phyloP scores from a whole-genome alignment of 2,113 vertebrate genomes.

The Neolamprologus toae region DNA sequence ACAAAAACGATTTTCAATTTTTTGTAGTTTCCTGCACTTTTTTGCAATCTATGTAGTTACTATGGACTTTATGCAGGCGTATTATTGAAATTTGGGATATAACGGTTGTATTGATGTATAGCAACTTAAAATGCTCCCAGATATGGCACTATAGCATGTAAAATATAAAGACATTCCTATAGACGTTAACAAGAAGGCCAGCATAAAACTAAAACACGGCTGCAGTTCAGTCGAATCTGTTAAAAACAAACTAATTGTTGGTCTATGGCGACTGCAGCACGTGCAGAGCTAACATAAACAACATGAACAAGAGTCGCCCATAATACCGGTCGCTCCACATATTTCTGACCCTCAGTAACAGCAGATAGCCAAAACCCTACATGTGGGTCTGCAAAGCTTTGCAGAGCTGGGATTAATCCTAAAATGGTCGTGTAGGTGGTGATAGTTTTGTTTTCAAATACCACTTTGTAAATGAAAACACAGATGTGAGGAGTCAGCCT shows the following conservation, averaged over 20 bases:
- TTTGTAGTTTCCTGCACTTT: neutral
- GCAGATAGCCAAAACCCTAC: neutral
- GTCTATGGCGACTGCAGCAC: neutral
- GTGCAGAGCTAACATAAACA: neutral
- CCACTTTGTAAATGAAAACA: neutral
- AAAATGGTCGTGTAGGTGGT: neutral
- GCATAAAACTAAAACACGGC: neutral
- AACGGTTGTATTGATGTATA: neutral
- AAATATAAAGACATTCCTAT: neutral
- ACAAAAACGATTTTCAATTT: accelerated
- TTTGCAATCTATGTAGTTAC: neutral
- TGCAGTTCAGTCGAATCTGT: neutral
- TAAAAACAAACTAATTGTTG: neutral
- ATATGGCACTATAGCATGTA: neutral
- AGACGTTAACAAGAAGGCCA: neutral
- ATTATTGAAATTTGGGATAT: neutral
- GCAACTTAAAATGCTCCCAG: neutral
- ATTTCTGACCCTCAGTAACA: neutral
- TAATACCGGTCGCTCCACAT: neutral
- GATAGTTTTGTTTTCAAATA: neutral
- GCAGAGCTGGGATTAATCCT: neutral
- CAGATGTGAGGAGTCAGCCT: neutral
- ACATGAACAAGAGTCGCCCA: neutral
- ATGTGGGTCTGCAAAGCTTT: neutral
- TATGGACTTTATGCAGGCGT: neutral